phyloP scores from a whole-genome alignment of 2,888 invertebrate genomes.

The Ceriagrion tenellum region DNA sequence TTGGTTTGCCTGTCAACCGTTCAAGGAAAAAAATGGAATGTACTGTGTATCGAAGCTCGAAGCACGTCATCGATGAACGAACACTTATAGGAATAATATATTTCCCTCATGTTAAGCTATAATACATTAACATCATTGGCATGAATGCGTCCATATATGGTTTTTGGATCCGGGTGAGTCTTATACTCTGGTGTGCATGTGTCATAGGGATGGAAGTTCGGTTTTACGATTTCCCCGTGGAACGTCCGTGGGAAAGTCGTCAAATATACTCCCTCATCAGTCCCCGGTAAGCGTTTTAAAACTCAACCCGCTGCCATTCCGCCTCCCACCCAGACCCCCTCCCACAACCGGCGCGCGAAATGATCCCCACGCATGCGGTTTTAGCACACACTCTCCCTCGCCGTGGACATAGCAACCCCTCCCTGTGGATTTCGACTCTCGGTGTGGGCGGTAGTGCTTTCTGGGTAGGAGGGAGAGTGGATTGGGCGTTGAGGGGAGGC shows the following conservation, averaged over 20 bases:
- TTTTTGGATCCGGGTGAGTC: no score
- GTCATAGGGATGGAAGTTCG: neutral
- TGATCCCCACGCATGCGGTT: conserved; percentile 20
- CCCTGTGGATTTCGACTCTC: neutral
- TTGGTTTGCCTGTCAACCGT: no score
- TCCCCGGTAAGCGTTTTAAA: conserved; percentile 34
- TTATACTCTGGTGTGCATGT: neutral
- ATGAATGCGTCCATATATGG: no score
- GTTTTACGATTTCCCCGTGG: neutral
- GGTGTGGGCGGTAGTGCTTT: neutral
- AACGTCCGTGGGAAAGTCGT: neutral
- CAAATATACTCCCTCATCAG: conserved; percentile 39
- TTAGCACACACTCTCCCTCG: neutral
- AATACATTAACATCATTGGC: no score
- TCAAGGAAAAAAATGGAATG: no score
- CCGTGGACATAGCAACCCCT: neutral
- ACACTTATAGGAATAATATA: no score
- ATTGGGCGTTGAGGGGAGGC: neutral
- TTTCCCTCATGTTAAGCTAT: no score
- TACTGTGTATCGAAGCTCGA: no score
- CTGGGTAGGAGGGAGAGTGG: neutral
- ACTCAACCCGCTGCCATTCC: neutral
- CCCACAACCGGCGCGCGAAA: neutral
- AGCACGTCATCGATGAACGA: no score
- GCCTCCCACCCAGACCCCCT: neutral